A percentile compares a stretch with the other conserved stretches of the same genome.
Conservation (phyloP, 2,113 vertebrate species). For the Larimichthys crocea region DNA sequence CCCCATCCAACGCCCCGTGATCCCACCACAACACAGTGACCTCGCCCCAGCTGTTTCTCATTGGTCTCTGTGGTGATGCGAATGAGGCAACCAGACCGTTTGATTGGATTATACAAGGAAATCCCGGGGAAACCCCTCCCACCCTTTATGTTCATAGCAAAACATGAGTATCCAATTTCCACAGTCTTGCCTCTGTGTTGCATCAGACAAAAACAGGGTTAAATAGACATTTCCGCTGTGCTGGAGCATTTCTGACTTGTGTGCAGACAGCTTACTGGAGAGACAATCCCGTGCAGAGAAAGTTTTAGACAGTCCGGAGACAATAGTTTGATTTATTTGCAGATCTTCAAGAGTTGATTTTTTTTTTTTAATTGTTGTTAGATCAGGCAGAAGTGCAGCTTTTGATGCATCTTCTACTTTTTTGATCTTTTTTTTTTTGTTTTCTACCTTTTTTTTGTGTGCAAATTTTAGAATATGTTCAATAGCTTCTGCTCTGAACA, state of each 20-base stretch:
- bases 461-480: conserved; percentile 80
- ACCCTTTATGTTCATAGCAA: conserved; percentile 69
- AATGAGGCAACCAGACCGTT: conserved; percentile 24
- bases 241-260: conserved; percentile 59
- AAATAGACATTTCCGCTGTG: conserved; percentile 77
- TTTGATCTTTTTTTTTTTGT: conserved; percentile 46
- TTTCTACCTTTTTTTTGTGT: conserved; percentile 25
- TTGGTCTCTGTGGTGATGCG: conserved; percentile 60
- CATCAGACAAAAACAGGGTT: conserved; percentile 83
- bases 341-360: conserved; percentile 29
- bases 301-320: conserved; percentile 20
- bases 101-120: conserved; percentile 76
- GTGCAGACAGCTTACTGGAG: conserved; percentile 41
- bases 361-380: conserved; percentile 20
- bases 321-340: conserved; percentile 31
- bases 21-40: conserved; percentile 55
- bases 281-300: conserved; percentile 35
- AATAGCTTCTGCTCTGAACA: conserved; percentile 74
- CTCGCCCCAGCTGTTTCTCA: conserved; percentile 39
- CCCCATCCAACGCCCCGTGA: conserved; percentile 3
- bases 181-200: conserved; percentile 81
- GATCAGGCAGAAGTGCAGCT: conserved; percentile 39
- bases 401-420: conserved; percentile 63
- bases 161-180: conserved; percentile 78
- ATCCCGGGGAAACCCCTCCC: conserved; percentile 71